These are phyloP conservation scores for Toxotes chatareus DNA, from an alignment of 2,113 vertebrate genomes.

Conservation along the genomic window DNA sequence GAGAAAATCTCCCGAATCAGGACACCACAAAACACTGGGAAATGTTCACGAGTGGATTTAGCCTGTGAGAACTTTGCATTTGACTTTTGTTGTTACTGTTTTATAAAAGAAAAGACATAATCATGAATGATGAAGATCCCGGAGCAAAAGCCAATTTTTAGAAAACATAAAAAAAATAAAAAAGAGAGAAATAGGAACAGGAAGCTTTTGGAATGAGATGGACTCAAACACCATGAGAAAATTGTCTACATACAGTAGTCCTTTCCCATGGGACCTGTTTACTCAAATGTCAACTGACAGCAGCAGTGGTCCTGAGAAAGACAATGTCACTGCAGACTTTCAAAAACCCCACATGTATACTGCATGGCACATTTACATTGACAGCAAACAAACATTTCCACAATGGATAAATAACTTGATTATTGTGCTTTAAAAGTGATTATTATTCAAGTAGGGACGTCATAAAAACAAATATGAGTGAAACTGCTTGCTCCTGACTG, in stretches of 20 bases:
- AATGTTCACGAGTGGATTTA: slow-evolving; percentile 45
- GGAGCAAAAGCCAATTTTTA: neutral
- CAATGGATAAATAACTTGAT: neutral
- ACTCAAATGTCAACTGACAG: neutral
- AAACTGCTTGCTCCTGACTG: neutral
- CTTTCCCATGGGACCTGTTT: neutral
- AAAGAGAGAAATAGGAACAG: neutral
- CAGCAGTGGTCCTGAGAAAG: neutral
- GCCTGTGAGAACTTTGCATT: slow-evolving; percentile 23
- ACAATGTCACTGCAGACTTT: too few relatives aligned
- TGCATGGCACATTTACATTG: neutral
- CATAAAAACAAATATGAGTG: neutral
- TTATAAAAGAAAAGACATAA: neutral
- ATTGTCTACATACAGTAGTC: neutral
- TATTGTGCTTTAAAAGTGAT: neutral
- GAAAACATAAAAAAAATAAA: neutral
- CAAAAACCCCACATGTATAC: too few relatives aligned
- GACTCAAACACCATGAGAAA: neutral
- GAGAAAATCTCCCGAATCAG: slow-evolving; percentile 66
- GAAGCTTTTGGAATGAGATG: neutral
- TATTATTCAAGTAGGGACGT: neutral
- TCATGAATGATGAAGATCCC: neutral
- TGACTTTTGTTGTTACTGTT: slow-evolving; percentile 19
- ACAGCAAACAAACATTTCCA: too few relatives aligned
- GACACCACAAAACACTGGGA: slow-evolving; percentile 49